Percentiles rank a stretch among this genome's conserved stretches.
phyloP scores from a whole-genome alignment of 2,888 invertebrate species.

The Cyclophora punctaria region DNA sequence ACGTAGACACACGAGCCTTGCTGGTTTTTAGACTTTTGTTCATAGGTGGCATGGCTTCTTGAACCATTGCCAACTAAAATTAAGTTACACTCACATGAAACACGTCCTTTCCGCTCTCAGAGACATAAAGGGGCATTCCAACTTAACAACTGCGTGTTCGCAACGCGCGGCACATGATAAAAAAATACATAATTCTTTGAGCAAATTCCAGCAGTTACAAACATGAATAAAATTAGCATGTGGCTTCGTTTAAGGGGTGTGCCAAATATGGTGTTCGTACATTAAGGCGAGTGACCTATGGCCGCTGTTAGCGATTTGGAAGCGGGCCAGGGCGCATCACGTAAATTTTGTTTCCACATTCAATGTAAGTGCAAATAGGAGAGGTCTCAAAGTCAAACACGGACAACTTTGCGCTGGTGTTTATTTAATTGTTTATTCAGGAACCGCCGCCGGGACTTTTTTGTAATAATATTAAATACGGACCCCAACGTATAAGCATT shows the following conservation, averaged over 20 bases:
- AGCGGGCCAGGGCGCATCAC: conserved; percentile 41
- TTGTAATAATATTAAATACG: conserved; percentile 11
- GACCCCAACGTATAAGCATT: conserved; percentile 2
- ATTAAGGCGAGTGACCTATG: conserved; percentile 59
- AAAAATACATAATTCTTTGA: not conserved
- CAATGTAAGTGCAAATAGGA: conserved; percentile 7
- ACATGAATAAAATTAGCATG: conserved; percentile 38
- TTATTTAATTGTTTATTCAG: conserved; percentile 13
- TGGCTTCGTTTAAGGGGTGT: conserved; percentile 17
- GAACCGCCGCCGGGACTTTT: conserved; percentile 7
- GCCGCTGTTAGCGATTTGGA: conserved; percentile 53
- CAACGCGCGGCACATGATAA: too few species aligned
- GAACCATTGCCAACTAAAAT: too few species aligned
- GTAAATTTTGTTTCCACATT: conserved; percentile 27
- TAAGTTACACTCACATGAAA: too few species aligned
- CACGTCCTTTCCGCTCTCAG: too few species aligned
- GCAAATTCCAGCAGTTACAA: conserved; percentile 3
- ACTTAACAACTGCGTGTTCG: too few species aligned
- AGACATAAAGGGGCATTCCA: too few species aligned
- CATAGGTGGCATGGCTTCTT: too few species aligned
- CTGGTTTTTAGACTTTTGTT: too few species aligned
- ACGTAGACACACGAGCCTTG: too few species aligned
- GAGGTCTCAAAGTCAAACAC: conserved; percentile 16
- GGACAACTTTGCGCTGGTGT: conserved; percentile 8
- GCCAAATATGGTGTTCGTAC: conserved; percentile 51